Base-by-base conservation (phyloP, 1,140 invertebrate species). In the Heliconius melpomene region DNA sequence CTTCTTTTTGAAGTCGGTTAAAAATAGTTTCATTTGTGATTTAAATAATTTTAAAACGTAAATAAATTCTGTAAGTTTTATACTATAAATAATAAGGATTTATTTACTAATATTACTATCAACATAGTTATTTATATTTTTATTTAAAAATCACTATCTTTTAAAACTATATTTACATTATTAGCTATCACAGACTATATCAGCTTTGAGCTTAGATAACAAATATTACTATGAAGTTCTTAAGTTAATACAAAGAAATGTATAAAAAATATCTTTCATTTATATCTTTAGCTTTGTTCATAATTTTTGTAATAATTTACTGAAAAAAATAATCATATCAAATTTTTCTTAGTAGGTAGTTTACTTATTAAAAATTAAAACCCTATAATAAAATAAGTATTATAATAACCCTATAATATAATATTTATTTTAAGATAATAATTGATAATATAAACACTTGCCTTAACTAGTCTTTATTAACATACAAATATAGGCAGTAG, bases 71-170 rank as follows among this genome's bases (percentile, higher is more conserved):
- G 7, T 9, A 57, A 23, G 1, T 57, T 57, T 29, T 29, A 66
- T 66, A 29, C 2, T 66, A 26, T 26, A 26, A 13, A 66, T 66
- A 26, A 26, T 29, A 57, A 23, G 1, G 1, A 13, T 26, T 29
- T 66, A 29, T 66, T 66, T 66, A 66, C 60, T 29, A 66, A 66
- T 9, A 66, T 29, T 66, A 66, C 60, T 29, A 66, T 66, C 60
- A 66, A 7, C 57, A 60, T 11, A 60, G 0, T 60, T 60, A 60
- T 60, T 60, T 66, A 66, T 66, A 29, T 11, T 16, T 26, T 16
- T 29, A 26, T 26, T 9, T 29, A 29, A 66, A 29, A 66, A 26
- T 13, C 26, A 66, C 26, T 29, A 26, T 66, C 60, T 66, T 66
- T 66, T 16, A 66, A 26, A 29, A 11, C 60, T 66, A 29, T 66